Evolutionary conservation across 2,797 vertebrate genomes (phyloP).

Genomic region (Neosalanx taihuensis): DNA sequence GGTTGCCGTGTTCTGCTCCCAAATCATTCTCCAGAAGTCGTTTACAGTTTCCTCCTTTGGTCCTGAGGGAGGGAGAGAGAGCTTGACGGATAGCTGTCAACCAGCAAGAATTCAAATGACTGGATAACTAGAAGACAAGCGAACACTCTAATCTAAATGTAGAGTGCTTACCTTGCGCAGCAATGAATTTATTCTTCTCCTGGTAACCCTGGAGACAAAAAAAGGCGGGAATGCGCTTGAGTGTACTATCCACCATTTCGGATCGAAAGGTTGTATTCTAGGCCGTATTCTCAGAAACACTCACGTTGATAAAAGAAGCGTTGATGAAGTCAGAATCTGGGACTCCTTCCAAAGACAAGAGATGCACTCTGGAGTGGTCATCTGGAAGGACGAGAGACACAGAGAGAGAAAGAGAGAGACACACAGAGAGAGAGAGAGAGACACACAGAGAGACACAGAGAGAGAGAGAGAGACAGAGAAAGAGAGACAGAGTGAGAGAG

Average conservation of each 20-base stretch:
- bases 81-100: too few relatives aligned
- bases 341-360: conserved; percentile 80
- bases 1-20: conserved; percentile 91
- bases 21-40: conserved; percentile 97
- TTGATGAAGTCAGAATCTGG: conserved; percentile 92
- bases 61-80: conserved; percentile 66
- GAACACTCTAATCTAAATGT: background rate
- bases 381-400: conserved; percentile 66
- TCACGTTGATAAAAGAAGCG: conserved; percentile 94
- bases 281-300: conserved; percentile 44
- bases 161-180: conserved; percentile 86
- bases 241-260: too few relatives aligned
- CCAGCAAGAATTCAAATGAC: too few relatives aligned
- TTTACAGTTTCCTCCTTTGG: conserved; percentile 89
- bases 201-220: conserved; percentile 82
- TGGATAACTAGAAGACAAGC: too few relatives aligned
- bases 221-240: background rate
- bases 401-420: background rate
- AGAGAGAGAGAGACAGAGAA: too few relatives aligned
- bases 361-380: conserved; percentile 87
- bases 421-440: too few relatives aligned
- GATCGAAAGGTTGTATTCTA: too few relatives aligned
- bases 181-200: conserved; percentile 96
- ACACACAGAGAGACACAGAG: too few relatives aligned
- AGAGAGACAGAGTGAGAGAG: too few relatives aligned